phyloP scores from a whole-genome alignment of 1,140 invertebrate genomes.

The Macrotrachela quadricornifera region DNA sequence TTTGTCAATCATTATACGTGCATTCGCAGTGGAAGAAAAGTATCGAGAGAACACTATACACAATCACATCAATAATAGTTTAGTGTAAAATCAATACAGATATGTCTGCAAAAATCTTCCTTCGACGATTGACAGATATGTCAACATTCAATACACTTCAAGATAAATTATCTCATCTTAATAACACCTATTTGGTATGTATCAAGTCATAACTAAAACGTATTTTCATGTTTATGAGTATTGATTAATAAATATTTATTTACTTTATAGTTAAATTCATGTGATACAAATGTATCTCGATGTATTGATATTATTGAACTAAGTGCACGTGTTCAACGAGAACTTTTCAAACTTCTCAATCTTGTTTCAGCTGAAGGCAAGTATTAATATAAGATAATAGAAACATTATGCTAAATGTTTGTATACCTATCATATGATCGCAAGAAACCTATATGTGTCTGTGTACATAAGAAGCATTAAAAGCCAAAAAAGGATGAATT shows the following conservation, averaged over 20 bases:
- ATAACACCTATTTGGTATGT: conserved; percentile 25
- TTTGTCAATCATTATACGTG: no score
- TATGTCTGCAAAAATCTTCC: conserved; percentile 7
- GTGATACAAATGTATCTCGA: conserved; percentile 26
- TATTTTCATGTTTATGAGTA: not conserved
- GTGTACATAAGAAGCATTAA: no score
- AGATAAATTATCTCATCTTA: conserved; percentile 24
- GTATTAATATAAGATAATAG: not conserved
- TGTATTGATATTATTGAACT: conserved; percentile 28
- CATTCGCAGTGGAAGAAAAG: no score
- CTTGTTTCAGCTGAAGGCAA: conserved; percentile 24
- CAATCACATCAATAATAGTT: no score
- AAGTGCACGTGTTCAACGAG: conserved; percentile 26
- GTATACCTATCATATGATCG: no score
- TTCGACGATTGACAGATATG: conserved; percentile 24
- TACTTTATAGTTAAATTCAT: conserved; percentile 22
- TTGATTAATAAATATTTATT: not conserved
- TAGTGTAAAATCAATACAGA: no score
- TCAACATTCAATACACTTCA: conserved; percentile 24
- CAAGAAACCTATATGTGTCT: no score
- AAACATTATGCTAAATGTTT: no score
- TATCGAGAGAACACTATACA: no score
- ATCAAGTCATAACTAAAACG: not conserved
- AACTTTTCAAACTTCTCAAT: conserved; percentile 26
- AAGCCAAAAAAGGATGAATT: no score